Evolutionary conservation across 2,797 vertebrate species (phyloP).

Genomic region (Chelon auratus): DNA sequence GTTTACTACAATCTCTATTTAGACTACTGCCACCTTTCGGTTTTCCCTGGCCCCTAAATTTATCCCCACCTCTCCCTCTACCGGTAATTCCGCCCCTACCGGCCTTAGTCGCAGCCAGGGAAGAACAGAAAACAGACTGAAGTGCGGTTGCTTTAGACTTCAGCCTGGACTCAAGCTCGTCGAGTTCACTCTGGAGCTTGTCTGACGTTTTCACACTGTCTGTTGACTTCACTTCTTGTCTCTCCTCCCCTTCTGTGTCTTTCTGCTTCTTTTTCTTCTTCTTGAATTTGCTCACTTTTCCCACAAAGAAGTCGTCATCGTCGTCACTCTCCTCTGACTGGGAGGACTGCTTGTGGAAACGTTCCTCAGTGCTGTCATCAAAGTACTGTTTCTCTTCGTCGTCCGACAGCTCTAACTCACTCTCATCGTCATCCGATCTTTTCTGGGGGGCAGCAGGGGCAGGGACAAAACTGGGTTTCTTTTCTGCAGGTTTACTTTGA

Average conservation of each 20-base stretch:
- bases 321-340: slow-evolving; percentile 89
- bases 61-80: slow-evolving; percentile 55
- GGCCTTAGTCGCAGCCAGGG: slow-evolving; percentile 78
- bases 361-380: slow-evolving; percentile 97
- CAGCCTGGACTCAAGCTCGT: slow-evolving; percentile 67
- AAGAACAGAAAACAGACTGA: slow-evolving; percentile 89
- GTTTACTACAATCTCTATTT: slow-evolving; percentile 43
- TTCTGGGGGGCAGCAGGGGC: slow-evolving; percentile 29
- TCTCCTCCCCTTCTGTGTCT: slow-evolving; percentile 29
- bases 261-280: slow-evolving; percentile 80
- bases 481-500: slow-evolving; percentile 23
- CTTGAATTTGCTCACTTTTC: slow-evolving; percentile 91
- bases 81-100: slow-evolving; percentile 34
- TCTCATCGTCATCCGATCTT: slow-evolving; percentile 49
- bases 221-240: slow-evolving; percentile 16
- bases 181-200: slow-evolving; percentile 45
- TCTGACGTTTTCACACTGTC: slow-evolving; percentile 23
- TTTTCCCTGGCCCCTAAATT: slow-evolving; percentile 42
- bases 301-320: slow-evolving; percentile 92
- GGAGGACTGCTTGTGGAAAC: slow-evolving; percentile 93
- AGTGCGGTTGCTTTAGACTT: slow-evolving; percentile 74
- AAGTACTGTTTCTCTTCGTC: slow-evolving; percentile 90
- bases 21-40: not conserved
- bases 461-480: not conserved
- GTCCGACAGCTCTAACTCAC: slow-evolving; percentile 78